These are phyloP conservation scores for Crypturellus tataupa DNA, from an alignment of 2,797 vertebrate genomes.

Conservation along the genomic window DNA sequence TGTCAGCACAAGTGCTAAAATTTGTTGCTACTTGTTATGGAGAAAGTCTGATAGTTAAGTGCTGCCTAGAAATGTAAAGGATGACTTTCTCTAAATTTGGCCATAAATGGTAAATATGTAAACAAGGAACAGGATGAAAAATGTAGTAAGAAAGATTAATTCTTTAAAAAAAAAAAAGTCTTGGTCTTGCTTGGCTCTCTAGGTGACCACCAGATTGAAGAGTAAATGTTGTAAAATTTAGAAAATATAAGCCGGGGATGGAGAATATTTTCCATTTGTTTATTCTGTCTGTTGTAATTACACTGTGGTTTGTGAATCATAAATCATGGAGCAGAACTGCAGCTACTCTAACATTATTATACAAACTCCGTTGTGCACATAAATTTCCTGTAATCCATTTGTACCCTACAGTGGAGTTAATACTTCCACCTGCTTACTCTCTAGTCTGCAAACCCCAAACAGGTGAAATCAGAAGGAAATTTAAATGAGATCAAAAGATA, in stretches of 20 bases:
- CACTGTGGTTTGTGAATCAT: conserved; percentile 56
- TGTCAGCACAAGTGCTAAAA: not conserved
- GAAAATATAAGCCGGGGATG: conserved; percentile 29
- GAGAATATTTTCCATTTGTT: conserved; percentile 45
- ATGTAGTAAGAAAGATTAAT: conserved; percentile 8
- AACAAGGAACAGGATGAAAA: not conserved
- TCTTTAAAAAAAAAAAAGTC: conserved; percentile 34
- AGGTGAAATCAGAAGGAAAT: conserved; percentile 83
- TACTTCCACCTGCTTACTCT: conserved; percentile 75
- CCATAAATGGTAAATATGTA: not conserved
- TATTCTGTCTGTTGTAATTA: conserved; percentile 61
- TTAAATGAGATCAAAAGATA: conserved; percentile 81
- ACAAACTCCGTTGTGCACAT: conserved; percentile 46
- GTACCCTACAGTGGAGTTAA: conserved; percentile 58
- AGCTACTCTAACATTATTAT: conserved; percentile 45
- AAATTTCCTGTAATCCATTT: conserved; percentile 58
- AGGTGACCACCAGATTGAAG: conserved; percentile 70
- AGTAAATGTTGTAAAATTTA: conserved; percentile 42
- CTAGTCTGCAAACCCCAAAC: conserved; percentile 76
- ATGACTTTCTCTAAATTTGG: not conserved
- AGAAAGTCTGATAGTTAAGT: not conserved
- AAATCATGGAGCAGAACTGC: conserved; percentile 70
- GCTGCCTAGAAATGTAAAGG: not conserved
- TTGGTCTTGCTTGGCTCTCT: conserved; percentile 49
- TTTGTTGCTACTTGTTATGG: not conserved